Conservation (phyloP, 2,797 vertebrate genomes). For the Takifugu rubripes region DNA sequence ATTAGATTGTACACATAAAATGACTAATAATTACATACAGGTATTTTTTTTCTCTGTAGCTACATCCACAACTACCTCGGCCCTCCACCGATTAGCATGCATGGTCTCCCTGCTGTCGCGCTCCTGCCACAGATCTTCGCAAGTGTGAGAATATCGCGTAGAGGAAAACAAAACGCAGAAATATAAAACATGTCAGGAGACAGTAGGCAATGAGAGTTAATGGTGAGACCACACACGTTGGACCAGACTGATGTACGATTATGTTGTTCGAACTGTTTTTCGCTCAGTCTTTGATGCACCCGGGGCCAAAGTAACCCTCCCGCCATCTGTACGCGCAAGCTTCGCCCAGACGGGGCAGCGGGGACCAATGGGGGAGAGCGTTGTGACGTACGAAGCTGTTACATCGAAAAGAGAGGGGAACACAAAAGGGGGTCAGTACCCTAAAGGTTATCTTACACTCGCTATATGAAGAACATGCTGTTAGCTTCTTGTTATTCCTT, state of each 20-base stretch:
- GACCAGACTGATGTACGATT: slow-evolving; percentile 12
- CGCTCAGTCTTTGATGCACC: slow-evolving; percentile 20
- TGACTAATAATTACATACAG: slow-evolving; percentile 78
- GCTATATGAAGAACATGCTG: background rate
- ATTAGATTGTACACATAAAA: slow-evolving; percentile 84
- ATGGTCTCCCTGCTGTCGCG: slow-evolving; percentile 51
- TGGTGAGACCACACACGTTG: slow-evolving; percentile 27
- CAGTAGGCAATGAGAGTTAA: slow-evolving; percentile 20
- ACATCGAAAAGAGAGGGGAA: slow-evolving; percentile 9
- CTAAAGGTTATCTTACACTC: background rate
- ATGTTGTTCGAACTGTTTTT: background rate
- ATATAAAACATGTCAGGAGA: slow-evolving; percentile 29
- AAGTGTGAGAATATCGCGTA: background rate
- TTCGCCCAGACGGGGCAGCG: slow-evolving; percentile 14
- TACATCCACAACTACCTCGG: slow-evolving; percentile 64
- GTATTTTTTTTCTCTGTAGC: slow-evolving; percentile 47
- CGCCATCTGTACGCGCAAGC: slow-evolving; percentile 11
- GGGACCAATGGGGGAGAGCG: slow-evolving; percentile 12
- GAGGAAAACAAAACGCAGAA: slow-evolving; percentile 31
- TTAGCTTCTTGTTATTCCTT: background rate
- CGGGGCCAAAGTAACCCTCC: slow-evolving; percentile 31
- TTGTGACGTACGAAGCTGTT: slow-evolving; percentile 18
- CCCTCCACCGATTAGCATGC: slow-evolving; percentile 69
- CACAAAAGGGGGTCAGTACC: slow-evolving; percentile 1
- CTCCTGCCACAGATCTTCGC: no score